Evolutionary conservation across 2,113 vertebrate species (phyloP).

Genomic region (Dermatemys mawii): DNA sequence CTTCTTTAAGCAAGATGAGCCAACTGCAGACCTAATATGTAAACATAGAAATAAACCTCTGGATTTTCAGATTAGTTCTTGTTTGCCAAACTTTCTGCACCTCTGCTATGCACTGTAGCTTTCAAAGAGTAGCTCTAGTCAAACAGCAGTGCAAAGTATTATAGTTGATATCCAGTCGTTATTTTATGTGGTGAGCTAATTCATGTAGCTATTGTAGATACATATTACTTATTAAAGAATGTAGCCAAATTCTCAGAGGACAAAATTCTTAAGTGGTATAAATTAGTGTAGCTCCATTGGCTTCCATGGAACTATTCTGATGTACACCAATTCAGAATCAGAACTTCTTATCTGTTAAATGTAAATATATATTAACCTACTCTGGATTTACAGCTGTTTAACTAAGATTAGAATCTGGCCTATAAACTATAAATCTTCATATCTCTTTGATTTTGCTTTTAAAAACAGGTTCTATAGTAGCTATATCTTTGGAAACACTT

Average conservation of each 20-base stretch:
- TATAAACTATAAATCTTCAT: background rate
- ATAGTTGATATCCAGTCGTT: background rate
- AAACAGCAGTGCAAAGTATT: background rate
- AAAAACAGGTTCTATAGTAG: background rate
- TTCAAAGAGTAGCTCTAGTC: background rate
- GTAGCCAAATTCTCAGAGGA: constrained; percentile 42
- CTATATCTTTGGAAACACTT: background rate
- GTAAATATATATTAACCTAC: background rate
- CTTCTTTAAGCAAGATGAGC: background rate
- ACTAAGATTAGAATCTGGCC: background rate
- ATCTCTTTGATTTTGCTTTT: background rate
- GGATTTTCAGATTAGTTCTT: background rate
- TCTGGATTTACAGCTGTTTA: background rate
- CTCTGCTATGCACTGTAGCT: background rate
- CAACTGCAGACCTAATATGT: background rate
- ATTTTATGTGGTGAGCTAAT: no score
- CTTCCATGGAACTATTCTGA: background rate
- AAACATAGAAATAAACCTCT: background rate
- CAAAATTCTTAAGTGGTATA: constrained; percentile 20
- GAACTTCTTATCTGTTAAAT: background rate
- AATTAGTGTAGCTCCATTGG: background rate
- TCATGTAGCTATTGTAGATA: no score
- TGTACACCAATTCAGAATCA: background rate
- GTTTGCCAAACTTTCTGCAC: background rate
- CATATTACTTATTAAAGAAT: constrained; percentile 26